Evolutionary conservation across 2,797 vertebrate genomes (phyloP).

Genomic region (Galaxias olidus): DNA sequence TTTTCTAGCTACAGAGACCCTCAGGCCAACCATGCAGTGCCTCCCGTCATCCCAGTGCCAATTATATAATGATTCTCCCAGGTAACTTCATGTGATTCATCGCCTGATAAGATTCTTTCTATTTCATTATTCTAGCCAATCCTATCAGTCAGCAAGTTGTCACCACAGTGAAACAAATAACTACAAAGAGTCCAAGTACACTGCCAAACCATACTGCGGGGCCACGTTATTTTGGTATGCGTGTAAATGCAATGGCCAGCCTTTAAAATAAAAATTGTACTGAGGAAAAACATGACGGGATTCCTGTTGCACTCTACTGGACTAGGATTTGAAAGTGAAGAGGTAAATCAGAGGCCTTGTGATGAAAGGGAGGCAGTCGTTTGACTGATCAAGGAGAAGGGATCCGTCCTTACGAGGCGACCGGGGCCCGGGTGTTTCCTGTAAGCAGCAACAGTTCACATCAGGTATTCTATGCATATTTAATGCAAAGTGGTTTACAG

Average conservation of each 20-base stretch:
- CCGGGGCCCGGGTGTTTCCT: slow-evolving; percentile 35
- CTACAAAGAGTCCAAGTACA: too few relatives aligned
- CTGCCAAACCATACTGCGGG: not conserved
- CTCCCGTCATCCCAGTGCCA: slow-evolving; percentile 27
- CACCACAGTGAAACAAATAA: too few relatives aligned
- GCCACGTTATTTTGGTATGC: too few relatives aligned
- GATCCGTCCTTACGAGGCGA: not conserved
- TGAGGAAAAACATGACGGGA: not conserved
- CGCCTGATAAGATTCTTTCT: not conserved
- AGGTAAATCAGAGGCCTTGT: slow-evolving; percentile 7
- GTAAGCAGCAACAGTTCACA: slow-evolving; percentile 43
- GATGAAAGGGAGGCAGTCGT: slow-evolving; percentile 9
- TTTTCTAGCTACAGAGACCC: slow-evolving; percentile 56
- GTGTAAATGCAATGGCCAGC: too few relatives aligned
- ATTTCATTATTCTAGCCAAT: not conserved
- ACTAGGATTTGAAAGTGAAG: slow-evolving; percentile 40
- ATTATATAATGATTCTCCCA: slow-evolving; percentile 7
- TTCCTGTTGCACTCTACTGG: slow-evolving; percentile 15
- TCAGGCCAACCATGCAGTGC: slow-evolving; percentile 21
- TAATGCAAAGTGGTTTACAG: slow-evolving; percentile 58
- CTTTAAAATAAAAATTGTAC: too few relatives aligned
- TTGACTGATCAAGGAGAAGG: slow-evolving; percentile 30
- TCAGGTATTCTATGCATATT: slow-evolving; percentile 56
- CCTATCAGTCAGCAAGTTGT: not conserved
- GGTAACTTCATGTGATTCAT: not conserved